Evolutionary conservation across 2,797 vertebrate genomes (phyloP).

Genomic region (Schizothorax lantsangensis): DNA sequence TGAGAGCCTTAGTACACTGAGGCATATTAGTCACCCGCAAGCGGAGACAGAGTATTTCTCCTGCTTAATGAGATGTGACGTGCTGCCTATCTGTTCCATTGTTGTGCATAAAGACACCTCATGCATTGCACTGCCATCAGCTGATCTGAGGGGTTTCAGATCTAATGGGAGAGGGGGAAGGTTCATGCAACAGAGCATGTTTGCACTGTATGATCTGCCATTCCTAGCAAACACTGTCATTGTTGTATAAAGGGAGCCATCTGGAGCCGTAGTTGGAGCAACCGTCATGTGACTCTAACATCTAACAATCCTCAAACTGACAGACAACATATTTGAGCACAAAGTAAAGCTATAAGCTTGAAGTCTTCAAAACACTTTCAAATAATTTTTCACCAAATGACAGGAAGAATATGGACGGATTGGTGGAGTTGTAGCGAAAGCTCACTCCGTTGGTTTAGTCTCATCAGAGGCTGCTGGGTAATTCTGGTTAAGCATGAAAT

Average conservation of each 20-base stretch:
- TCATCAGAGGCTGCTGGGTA: conserved; percentile 12
- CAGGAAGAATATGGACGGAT: background rate
- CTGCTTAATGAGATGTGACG: conserved; percentile 42
- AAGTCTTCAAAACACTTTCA: background rate
- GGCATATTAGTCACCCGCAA: conserved; percentile 29
- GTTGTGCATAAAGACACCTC: background rate
- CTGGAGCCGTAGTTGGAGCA: background rate
- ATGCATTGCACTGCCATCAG: conserved; percentile 8
- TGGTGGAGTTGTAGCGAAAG: background rate
- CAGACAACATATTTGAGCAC: background rate
- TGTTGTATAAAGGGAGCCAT: conserved; percentile 4
- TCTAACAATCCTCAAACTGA: conserved; percentile 7
- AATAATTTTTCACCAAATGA: background rate
- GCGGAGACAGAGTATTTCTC: conserved; percentile 16
- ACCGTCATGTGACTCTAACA: background rate
- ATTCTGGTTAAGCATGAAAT: conserved; percentile 61
- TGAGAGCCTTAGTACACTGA: conserved; percentile 17
- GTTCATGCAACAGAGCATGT: background rate
- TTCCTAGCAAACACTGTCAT: background rate
- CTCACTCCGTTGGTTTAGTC: background rate
- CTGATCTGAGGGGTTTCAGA: background rate
- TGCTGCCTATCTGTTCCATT: conserved; percentile 15
- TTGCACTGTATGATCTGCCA: background rate
- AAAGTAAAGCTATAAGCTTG: background rate
- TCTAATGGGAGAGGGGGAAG: background rate